phyloP scores from a whole-genome alignment of 2,113 vertebrate genomes.

The Corvus moneduloides region DNA sequence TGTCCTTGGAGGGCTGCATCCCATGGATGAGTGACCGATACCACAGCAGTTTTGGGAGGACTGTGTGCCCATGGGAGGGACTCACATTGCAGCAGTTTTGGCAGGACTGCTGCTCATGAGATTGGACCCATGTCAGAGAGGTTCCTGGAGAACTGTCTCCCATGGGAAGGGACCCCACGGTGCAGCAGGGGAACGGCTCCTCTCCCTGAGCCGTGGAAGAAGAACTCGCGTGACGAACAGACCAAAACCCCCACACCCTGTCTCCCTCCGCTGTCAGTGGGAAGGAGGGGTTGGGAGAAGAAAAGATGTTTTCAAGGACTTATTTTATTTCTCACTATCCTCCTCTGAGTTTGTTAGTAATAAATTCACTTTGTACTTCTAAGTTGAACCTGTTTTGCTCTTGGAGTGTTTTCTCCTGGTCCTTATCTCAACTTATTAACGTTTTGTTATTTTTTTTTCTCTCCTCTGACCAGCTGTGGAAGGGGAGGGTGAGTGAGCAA shows the following conservation, averaged over 20 bases:
- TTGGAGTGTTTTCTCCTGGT: background rate
- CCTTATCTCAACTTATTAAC: background rate
- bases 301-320: background rate
- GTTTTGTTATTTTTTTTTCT: background rate
- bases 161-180: accelerated
- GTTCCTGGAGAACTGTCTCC: background rate
- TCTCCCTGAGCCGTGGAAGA: background rate
- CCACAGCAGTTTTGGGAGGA: background rate
- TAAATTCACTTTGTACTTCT: background rate
- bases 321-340: background rate
- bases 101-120: background rate
- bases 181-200: background rate
- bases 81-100: too few species aligned
- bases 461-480: background rate
- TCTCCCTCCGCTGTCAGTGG: background rate
- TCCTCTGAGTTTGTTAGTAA: background rate
- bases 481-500: background rate
- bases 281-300: background rate
- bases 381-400: background rate
- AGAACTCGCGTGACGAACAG: background rate
- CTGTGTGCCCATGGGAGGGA: background rate
- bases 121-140: background rate
- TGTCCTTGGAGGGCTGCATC: background rate
- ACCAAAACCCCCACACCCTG: background rate
- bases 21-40: accelerated